Evolutionary conservation across 2,888 invertebrate genomes (phyloP).

Genomic region (Aphodius sticticus): DNA sequence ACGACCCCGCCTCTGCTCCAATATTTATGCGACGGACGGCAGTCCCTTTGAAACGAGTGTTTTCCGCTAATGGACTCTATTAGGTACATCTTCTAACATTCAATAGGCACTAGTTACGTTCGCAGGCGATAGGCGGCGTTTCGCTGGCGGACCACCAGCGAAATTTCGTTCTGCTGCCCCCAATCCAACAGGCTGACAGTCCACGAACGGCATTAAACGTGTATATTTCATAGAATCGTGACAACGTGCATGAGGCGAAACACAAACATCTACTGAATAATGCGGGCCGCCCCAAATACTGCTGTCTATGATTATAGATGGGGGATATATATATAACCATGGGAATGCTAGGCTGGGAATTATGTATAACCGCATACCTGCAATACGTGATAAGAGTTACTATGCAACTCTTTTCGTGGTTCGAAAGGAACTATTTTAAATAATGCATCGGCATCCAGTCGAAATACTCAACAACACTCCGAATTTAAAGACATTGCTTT

Average conservation of each 20-base stretch:
- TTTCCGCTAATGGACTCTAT: slow-evolving; percentile 4
- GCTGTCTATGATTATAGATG: not conserved
- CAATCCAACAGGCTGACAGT: not conserved
- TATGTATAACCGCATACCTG: not conserved
- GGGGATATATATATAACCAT: too few relatives aligned
- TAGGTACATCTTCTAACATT: not conserved
- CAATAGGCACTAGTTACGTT: not conserved
- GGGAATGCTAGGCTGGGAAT: not conserved
- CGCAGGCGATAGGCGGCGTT: not conserved
- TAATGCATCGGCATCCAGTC: too few relatives aligned
- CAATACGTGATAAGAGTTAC: not conserved
- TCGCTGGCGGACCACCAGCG: not conserved
- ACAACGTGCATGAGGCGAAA: not conserved
- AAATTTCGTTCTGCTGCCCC: not conserved
- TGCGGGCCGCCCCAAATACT: not conserved
- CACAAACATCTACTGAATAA: not conserved
- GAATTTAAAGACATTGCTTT: too few relatives aligned
- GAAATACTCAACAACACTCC: too few relatives aligned
- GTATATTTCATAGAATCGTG: not conserved
- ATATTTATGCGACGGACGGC: not conserved
- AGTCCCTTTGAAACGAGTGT: slow-evolving; percentile 4
- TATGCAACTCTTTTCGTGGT: too few relatives aligned
- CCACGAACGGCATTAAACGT: not conserved
- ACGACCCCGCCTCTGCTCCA: not conserved
- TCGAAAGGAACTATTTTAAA: too few relatives aligned